Conservation (phyloP, 1,140 invertebrate genomes). For the Aphidius ervi region DNA sequence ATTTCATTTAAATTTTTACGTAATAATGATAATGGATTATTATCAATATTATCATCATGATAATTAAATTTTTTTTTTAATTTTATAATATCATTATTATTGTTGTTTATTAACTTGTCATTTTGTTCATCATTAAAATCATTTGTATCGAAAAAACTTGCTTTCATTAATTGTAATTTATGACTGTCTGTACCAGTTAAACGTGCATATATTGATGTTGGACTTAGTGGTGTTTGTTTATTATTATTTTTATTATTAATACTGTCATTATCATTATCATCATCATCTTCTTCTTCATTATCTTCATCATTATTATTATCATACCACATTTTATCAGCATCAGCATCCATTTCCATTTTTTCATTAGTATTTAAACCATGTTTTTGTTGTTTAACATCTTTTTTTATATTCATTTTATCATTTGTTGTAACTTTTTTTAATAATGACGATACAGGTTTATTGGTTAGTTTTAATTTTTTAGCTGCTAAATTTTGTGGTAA, state of each 20-base stretch:
- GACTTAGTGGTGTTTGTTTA: conserved; percentile 45
- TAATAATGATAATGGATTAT: no score
- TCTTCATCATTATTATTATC: not conserved
- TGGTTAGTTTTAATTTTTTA: conserved; percentile 33
- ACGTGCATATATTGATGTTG: conserved; percentile 57
- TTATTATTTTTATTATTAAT: conserved; percentile 19
- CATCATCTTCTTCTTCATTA: not conserved
- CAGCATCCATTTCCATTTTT: not conserved
- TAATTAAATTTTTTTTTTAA: no score
- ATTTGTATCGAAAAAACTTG: conserved; percentile 64
- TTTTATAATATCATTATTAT: not conserved
- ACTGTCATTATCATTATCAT: not conserved
- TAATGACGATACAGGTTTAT: not conserved
- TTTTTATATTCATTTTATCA: not conserved
- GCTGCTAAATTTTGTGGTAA: conserved; percentile 31
- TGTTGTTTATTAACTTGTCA: conserved; percentile 16
- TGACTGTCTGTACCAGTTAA: conserved; percentile 59
- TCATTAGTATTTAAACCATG: not conserved
- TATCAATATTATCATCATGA: no score
- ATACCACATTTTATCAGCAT: not conserved
- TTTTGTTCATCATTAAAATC: conserved; percentile 37
- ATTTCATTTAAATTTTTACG: no score
- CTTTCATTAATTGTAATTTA: conserved; percentile 81
- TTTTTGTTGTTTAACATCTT: not conserved
- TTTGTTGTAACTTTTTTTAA: not conserved